Conservation (phyloP, 2,113 vertebrate species). For the Mobula hypostoma region DNA sequence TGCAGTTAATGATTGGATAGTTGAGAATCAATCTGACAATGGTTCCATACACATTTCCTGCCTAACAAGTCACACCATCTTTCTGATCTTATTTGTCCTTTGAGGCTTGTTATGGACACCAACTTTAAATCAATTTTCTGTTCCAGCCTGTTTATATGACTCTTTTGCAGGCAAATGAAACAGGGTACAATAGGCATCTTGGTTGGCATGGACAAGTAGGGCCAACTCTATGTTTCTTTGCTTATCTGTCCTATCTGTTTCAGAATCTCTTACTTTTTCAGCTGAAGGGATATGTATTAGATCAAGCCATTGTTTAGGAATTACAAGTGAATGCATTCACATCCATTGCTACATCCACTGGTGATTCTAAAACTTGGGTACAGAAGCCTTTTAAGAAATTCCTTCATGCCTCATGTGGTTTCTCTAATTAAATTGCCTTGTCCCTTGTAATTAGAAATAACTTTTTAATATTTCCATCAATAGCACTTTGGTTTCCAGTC, state of each 20-base stretch:
- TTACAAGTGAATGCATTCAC: not conserved
- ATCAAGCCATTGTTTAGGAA: not conserved
- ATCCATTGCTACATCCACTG: not conserved
- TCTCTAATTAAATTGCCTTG: slow-evolving; percentile 28
- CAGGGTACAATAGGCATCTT: too few relatives aligned
- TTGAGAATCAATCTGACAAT: not conserved
- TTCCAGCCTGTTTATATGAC: not conserved
- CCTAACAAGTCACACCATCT: not conserved
- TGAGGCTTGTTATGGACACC: too few relatives aligned
- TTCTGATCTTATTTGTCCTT: not conserved
- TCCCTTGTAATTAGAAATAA: slow-evolving; percentile 18
- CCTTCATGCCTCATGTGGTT: not conserved
- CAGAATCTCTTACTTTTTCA: not conserved
- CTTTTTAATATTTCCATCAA: not conserved
- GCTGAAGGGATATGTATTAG: not conserved
- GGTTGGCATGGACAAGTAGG: too few relatives aligned
- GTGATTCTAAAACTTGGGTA: not conserved
- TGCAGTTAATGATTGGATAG: not conserved
- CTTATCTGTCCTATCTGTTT: not conserved
- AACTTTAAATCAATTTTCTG: not conserved
- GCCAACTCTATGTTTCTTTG: too few relatives aligned
- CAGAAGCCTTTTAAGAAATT: not conserved
- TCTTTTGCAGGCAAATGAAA: too few relatives aligned
- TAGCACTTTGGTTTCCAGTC: slow-evolving; percentile 12
- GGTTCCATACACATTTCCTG: not conserved